A percentile compares a stretch with the other conserved stretches of the same genome.
Evolutionary conservation across 2,888 invertebrate genomes (phyloP).

Genomic region (Embidobia sp.): DNA sequence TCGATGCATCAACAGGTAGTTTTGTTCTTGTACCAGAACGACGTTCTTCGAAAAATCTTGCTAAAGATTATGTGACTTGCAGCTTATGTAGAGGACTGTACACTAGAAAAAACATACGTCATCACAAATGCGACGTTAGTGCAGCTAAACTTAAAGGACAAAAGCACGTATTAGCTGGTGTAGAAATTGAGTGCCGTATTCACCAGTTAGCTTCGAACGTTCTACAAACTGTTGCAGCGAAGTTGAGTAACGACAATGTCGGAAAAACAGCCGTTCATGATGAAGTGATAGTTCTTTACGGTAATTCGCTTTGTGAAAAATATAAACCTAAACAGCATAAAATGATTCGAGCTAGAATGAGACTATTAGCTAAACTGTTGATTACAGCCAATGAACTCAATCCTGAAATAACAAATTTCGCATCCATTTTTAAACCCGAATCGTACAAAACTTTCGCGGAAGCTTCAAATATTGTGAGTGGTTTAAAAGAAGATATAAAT

Average conservation of each 20-base stretch:
- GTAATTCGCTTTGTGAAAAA: constrained; percentile 26
- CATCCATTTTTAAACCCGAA: not conserved
- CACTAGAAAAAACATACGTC: constrained; percentile 6
- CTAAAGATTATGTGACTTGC: constrained; percentile 8
- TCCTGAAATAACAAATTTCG: not conserved
- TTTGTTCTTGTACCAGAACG: constrained; percentile 4
- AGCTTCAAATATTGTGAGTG: constrained; percentile 4
- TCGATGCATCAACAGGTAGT: not conserved
- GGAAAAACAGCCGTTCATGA: constrained; percentile 1
- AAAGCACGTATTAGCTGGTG: constrained; percentile 1
- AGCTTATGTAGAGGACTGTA: constrained; percentile 7
- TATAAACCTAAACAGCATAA: not conserved
- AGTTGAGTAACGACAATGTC: constrained; percentile 13
- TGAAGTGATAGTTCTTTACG: constrained; percentile 1
- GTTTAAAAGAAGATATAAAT: constrained; percentile 8
- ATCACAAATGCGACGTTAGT: constrained; percentile 16
- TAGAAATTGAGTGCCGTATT: not conserved
- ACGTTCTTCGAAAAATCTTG: not conserved
- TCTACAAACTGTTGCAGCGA: not conserved
- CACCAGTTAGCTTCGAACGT: not conserved
- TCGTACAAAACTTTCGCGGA: not conserved
- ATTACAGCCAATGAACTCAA: not conserved
- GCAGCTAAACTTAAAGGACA: constrained; percentile 1
- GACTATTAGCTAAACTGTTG: constrained; percentile 1
- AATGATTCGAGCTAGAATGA: constrained; percentile 3